These are phyloP conservation scores for Spea bombifrons DNA, from an alignment of 2,113 vertebrate species.

Conservation along the genomic window DNA sequence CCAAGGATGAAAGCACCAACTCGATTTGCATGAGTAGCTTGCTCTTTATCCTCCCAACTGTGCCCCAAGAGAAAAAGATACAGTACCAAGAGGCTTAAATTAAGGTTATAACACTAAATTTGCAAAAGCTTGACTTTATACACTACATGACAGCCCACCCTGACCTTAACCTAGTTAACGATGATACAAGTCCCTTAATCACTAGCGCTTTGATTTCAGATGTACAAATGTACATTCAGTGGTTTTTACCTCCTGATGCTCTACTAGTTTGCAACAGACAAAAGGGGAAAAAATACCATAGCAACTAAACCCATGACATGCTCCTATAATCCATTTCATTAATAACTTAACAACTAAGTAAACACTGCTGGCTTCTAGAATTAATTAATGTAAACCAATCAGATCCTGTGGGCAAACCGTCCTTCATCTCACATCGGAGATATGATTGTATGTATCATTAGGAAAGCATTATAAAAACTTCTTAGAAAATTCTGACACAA, in stretches of 20 bases:
- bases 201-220: neutral
- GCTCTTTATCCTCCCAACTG: neutral
- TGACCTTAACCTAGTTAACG: neutral
- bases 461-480: neutral
- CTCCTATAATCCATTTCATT: conserved; percentile 1
- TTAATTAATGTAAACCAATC: neutral
- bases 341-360: neutral
- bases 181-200: neutral
- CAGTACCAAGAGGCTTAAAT: no score
- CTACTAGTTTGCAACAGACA: neutral
- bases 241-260: neutral
- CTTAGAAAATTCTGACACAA: neutral
- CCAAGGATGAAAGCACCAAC: conserved; percentile 6
- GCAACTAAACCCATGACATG: neutral
- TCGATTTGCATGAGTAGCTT: conserved; percentile 13
- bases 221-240: neutral
- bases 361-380: neutral
- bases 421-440: neutral
- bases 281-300: neutral
- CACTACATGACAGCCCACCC: neutral
- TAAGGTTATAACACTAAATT: neutral
- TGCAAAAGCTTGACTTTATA: neutral
- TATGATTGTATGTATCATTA: neutral
- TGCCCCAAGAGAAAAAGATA: neutral
- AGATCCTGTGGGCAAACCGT: neutral